These are phyloP conservation scores for Anniella stebbinsi DNA, from an alignment of 2,797 vertebrate genomes.

Conservation along the genomic window DNA sequence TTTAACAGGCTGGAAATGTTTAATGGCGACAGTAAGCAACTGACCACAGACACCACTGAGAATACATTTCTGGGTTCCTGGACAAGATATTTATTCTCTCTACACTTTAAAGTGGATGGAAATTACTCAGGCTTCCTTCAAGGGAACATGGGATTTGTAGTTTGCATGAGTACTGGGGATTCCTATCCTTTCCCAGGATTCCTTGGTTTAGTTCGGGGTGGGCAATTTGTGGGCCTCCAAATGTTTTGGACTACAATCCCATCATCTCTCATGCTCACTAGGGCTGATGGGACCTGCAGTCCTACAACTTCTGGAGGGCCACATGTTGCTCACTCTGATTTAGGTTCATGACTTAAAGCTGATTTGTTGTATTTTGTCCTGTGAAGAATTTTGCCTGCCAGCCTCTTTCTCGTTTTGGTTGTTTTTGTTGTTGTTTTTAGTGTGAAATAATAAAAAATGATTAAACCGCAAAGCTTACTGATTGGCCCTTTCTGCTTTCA, in stretches of 20 bases:
- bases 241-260: too few relatives aligned
- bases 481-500: not conserved
- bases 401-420: not conserved
- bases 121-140: not conserved
- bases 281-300: too few relatives aligned
- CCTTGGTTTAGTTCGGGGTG: not conserved
- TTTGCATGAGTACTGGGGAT: not conserved
- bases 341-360: not conserved
- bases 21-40: not conserved
- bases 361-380: not conserved
- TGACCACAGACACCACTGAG: not conserved
- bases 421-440: not conserved
- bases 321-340: too few relatives aligned
- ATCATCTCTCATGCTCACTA: too few relatives aligned
- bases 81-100: not conserved
- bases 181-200: not conserved
- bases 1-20: not conserved
- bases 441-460: conserved; percentile 8
- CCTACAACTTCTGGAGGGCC: too few relatives aligned
- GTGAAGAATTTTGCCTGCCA: not conserved
- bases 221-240: too few relatives aligned
- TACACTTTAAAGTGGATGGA: not conserved
- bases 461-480: not conserved
- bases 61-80: too few relatives aligned
- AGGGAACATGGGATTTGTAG: not conserved